Conservation (phyloP, 2,888 invertebrate species). For the Ganaspis brasiliensis region DNA sequence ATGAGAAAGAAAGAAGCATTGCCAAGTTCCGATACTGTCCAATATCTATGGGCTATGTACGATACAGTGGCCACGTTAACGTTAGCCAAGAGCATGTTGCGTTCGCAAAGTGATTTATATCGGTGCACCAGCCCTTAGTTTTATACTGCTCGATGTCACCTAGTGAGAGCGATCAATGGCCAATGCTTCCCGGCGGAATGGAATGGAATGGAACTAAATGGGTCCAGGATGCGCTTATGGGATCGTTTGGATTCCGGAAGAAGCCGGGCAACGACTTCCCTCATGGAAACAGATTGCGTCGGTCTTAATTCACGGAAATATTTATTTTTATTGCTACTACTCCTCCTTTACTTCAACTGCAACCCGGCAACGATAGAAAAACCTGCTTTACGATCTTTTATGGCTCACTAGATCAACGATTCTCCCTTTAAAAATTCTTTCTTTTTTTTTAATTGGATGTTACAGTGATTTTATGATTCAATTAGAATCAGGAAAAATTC, state of each 20-base stretch:
- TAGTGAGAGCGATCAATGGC: constrained; percentile 55
- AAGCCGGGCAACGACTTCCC: constrained; percentile 39
- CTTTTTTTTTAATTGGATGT: too few relatives aligned
- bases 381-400: constrained; percentile 29
- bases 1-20: constrained; percentile 38
- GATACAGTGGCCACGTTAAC: constrained; percentile 17
- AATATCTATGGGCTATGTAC: constrained; percentile 34
- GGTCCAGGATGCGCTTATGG: constrained; percentile 48
- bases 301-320: constrained; percentile 38
- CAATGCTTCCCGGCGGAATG: constrained; percentile 40
- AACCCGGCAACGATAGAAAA: constrained; percentile 12
- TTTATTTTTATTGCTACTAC: constrained; percentile 30
- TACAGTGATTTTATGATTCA: too few relatives aligned
- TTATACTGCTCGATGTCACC: constrained; percentile 60
- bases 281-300: constrained; percentile 39
- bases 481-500: too few relatives aligned
- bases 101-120: constrained; percentile 72
- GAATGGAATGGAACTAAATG: constrained; percentile 53
- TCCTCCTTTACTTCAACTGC: constrained; percentile 5
- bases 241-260: constrained; percentile 54
- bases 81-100: constrained; percentile 48
- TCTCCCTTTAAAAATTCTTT: too few relatives aligned
- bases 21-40: constrained; percentile 32
- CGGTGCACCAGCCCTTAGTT: constrained; percentile 63
- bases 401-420: constrained; percentile 16